Conservation (phyloP, 2,113 vertebrate genomes). For the Chionomys nivalis region DNA sequence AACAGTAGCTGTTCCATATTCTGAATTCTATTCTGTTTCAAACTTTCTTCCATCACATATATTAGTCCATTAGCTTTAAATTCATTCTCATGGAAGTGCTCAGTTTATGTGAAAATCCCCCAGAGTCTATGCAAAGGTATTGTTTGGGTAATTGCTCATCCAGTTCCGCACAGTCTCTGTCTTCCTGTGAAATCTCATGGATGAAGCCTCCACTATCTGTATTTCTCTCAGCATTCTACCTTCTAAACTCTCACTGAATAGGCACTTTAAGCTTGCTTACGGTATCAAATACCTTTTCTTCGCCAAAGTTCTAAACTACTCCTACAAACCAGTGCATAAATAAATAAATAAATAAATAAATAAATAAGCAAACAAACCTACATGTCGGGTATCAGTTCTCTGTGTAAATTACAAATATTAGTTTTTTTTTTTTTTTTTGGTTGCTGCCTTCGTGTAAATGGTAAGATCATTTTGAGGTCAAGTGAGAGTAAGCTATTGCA, state of each 20-base stretch:
- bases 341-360: not conserved
- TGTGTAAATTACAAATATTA: not conserved
- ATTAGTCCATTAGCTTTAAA: not conserved
- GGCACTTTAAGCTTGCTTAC: not conserved
- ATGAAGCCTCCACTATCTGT: not conserved
- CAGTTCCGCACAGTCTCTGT: not conserved
- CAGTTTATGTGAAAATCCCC: not conserved
- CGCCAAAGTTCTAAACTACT: not conserved
- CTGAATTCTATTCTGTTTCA: not conserved
- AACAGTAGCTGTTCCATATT: not conserved
- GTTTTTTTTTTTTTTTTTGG: too few relatives aligned
- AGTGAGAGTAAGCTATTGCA: not conserved
- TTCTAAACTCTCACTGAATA: not conserved
- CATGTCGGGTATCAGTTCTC: not conserved
- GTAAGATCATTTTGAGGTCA: not conserved
- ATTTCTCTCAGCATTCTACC: not conserved
- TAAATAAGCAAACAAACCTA: too few relatives aligned
- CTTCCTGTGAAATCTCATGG: not conserved
- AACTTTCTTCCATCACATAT: not conserved
- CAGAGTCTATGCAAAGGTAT: not conserved
- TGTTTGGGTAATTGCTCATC: not conserved
- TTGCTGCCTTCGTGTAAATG: too few relatives aligned
- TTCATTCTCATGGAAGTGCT: not conserved
- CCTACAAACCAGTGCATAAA: not conserved
- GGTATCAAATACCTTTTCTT: not conserved